Evolutionary conservation across 2,113 vertebrate genomes (phyloP).

Genomic region (Neoarius graeffei): DNA sequence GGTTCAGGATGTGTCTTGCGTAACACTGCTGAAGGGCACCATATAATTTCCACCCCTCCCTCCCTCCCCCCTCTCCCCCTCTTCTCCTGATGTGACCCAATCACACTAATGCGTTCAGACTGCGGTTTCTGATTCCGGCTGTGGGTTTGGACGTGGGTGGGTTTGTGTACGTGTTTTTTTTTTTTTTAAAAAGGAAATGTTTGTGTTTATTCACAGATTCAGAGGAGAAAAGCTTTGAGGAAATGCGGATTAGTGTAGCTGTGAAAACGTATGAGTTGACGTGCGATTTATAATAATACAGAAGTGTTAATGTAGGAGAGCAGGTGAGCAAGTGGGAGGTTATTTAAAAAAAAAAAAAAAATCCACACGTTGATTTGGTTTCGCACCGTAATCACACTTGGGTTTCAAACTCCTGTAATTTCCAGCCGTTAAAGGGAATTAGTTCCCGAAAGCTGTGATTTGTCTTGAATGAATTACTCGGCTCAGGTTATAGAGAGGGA

Average conservation of each 20-base stretch:
- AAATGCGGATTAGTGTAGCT: neutral
- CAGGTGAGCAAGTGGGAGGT: conserved; percentile 19
- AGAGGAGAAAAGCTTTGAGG: neutral
- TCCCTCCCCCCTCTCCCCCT: neutral
- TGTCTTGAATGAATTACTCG: too few species aligned
- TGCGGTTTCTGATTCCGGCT: neutral
- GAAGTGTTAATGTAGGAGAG: neutral
- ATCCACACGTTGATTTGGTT: neutral
- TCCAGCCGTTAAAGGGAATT: neutral
- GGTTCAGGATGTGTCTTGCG: conserved; percentile 25
- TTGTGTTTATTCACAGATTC: neutral
- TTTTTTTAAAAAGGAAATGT: neutral
- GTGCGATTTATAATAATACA: neutral
- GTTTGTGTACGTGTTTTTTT: neutral
- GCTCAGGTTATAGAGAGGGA: neutral
- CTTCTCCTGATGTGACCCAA: conserved; percentile 10
- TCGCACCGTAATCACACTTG: conserved; percentile 30
- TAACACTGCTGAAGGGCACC: conserved; percentile 39
- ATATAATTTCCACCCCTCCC: neutral
- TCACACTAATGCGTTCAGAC: neutral
- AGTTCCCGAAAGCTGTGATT: neutral
- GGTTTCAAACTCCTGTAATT: neutral
- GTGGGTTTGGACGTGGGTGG: neutral
- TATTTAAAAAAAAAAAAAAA: neutral
- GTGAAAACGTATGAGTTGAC: neutral